phyloP scores from a whole-genome alignment of 92 coral and sea anemone genomes.

The Umimayanthus kanabou region DNA sequence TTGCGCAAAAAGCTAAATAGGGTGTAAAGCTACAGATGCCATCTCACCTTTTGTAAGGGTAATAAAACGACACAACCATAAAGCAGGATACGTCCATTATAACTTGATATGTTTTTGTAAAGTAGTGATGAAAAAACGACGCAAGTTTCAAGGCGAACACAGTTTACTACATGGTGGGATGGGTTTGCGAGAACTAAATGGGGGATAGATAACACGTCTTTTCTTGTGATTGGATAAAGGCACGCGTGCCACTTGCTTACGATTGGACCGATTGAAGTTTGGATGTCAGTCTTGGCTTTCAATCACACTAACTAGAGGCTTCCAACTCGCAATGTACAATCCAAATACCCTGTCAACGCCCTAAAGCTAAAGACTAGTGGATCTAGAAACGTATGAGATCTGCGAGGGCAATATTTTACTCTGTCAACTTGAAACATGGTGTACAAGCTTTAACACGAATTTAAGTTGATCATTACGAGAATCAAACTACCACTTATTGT shows the following conservation, averaged over 20 bases:
- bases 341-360: not conserved
- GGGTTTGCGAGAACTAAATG: not conserved
- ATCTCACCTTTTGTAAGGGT: slow-evolving; percentile 1
- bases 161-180: not conserved
- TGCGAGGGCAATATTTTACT: not conserved
- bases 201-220: not conserved
- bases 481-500: not conserved
- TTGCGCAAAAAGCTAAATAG: not conserved
- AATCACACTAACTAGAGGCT: not conserved
- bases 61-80: not conserved
- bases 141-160: not conserved
- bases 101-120: not conserved
- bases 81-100: not conserved
- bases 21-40: not conserved
- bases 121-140: no score
- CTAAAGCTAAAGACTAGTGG: not conserved
- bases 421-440: no score
- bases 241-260: not conserved
- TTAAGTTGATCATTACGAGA: not conserved
- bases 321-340: not conserved
- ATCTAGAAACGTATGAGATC: not conserved
- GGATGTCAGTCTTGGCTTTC: not conserved
- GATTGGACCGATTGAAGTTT: not conserved
- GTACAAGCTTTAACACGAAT: no score
- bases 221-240: not conserved